A percentile compares a stretch with the other conserved stretches of the same genome.
phyloP scores from a whole-genome alignment of 2,113 vertebrate genomes.

The Dicaeum eximium region DNA sequence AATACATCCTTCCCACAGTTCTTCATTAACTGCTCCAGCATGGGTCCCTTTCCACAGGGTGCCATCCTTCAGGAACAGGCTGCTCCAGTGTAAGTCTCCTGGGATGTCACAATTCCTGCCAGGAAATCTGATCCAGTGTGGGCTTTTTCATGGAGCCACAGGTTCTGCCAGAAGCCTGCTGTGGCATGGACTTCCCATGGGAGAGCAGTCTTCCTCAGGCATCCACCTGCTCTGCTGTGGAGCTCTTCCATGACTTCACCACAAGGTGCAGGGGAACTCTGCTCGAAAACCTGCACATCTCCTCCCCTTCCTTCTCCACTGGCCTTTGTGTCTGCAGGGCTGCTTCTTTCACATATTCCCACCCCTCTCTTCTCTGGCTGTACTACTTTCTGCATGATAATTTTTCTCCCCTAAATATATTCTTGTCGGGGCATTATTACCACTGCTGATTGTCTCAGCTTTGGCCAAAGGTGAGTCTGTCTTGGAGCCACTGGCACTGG shows the following conservation, averaged over 20 bases:
- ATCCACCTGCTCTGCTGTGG: neutral
- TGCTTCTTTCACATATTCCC: neutral
- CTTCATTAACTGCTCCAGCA: neutral
- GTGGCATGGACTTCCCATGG: neutral
- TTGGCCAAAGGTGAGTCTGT: neutral
- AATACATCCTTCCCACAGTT: neutral
- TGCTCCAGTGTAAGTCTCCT: neutral
- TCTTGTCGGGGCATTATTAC: neutral
- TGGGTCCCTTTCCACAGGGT: neutral
- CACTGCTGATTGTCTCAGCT: neutral
- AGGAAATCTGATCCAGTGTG: neutral
- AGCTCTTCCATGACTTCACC: neutral
- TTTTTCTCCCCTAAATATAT: neutral
- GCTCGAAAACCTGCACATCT: neutral
- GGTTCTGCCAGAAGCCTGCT: neutral
- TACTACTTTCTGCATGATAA: neutral
- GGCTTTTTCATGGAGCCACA: neutral
- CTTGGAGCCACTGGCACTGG: neutral
- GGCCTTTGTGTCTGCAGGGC: neutral
- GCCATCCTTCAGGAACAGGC: neutral
- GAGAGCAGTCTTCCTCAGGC: neutral
- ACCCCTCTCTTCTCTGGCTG: neutral
- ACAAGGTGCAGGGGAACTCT: neutral
- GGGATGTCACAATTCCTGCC: neutral
- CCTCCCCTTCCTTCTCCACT: neutral